These are phyloP conservation scores for Chaetorhynchus papuensis DNA, from an alignment of 2,113 vertebrate genomes.

Conservation along the genomic window DNA sequence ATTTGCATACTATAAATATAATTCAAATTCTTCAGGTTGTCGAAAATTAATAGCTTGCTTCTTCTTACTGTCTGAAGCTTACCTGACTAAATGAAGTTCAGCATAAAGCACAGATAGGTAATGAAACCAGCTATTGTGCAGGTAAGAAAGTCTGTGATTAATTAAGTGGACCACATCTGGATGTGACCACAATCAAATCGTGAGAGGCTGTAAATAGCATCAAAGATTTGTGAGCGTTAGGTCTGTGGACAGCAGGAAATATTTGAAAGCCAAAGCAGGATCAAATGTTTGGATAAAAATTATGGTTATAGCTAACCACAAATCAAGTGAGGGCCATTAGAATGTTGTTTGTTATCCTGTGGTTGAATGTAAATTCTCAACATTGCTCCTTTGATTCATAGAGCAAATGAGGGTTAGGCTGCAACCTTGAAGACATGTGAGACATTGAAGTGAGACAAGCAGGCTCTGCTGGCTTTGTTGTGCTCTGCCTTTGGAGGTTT, in stretches of 20 bases:
- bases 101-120: not conserved
- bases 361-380: not conserved
- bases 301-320: slow-evolving; percentile 35
- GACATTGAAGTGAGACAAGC: not conserved
- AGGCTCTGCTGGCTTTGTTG: not conserved
- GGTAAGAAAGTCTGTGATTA: slow-evolving; percentile 53
- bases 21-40: not conserved
- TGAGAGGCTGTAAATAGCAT: slow-evolving; percentile 61
- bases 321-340: slow-evolving; percentile 54
- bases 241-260: slow-evolving; percentile 58
- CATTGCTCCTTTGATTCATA: not conserved
- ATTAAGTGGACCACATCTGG: slow-evolving; percentile 41
- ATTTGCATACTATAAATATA: slow-evolving; percentile 30
- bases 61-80: slow-evolving; percentile 45
- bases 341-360: slow-evolving; percentile 24
- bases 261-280: slow-evolving; percentile 53
- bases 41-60: slow-evolving; percentile 18
- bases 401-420: not conserved
- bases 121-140: slow-evolving; percentile 55
- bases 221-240: slow-evolving; percentile 43
- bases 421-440: not conserved
- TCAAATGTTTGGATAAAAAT: slow-evolving; percentile 64
- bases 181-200: slow-evolving; percentile 42
- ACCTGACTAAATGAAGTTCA: slow-evolving; percentile 3
- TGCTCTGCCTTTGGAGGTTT: not conserved